Conservation (phyloP, 2,888 invertebrate species). For the Conchocele bisecta region DNA sequence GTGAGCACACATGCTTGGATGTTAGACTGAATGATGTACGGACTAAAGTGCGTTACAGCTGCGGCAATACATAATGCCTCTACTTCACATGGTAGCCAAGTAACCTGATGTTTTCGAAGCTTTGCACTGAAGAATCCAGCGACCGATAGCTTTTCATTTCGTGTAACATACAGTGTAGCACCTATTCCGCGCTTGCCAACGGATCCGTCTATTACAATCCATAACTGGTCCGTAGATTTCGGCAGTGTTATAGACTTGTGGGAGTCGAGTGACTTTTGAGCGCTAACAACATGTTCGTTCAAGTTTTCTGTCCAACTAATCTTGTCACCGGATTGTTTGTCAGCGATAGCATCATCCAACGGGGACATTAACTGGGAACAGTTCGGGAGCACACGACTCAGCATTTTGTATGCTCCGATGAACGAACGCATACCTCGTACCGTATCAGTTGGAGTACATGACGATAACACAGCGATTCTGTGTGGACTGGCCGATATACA, state of each 20-base stretch:
- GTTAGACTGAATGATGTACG: constrained; percentile 58
- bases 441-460: too few relatives aligned
- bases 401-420: too few relatives aligned
- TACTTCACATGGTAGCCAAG: constrained; percentile 64
- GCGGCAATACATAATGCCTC: constrained; percentile 59
- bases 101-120: constrained; percentile 49
- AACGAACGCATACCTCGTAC: too few relatives aligned
- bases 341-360: not conserved
- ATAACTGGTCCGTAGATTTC: constrained; percentile 39
- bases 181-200: constrained; percentile 45
- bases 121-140: constrained; percentile 61
- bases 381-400: too few relatives aligned
- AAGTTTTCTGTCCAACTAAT: not conserved
- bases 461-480: too few relatives aligned
- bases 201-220: constrained; percentile 52
- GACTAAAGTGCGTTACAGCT: constrained; percentile 60
- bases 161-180: constrained; percentile 49
- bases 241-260: constrained; percentile 28
- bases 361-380: not conserved
- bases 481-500: too few relatives aligned
- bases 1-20: constrained; percentile 45
- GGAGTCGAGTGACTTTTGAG: not conserved
- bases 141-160: constrained; percentile 33
- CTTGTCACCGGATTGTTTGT: not conserved
- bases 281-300: not conserved